Evolutionary conservation across 2,888 invertebrate species (phyloP).

Genomic region (Lottia gigantea): DNA sequence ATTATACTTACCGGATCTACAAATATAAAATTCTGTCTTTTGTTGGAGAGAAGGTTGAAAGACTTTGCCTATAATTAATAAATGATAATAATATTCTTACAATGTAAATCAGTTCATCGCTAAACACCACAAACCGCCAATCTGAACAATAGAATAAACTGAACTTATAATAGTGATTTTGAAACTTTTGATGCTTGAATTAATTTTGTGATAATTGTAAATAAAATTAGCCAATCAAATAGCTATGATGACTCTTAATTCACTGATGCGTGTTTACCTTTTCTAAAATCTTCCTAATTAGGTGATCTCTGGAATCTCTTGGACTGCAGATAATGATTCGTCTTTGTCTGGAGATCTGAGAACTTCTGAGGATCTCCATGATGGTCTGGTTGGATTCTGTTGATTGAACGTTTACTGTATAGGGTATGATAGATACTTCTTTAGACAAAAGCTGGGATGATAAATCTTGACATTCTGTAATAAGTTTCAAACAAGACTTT

Average conservation of each 20-base stretch:
- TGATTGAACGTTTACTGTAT: constrained; percentile 40
- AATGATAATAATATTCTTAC: too few relatives aligned
- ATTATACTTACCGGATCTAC: constrained; percentile 50
- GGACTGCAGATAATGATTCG: constrained; percentile 57
- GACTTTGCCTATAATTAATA: constrained; percentile 39
- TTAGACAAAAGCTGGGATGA: constrained; percentile 48
- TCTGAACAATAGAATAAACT: too few relatives aligned
- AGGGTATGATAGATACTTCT: constrained; percentile 55
- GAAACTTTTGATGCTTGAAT: too few relatives aligned
- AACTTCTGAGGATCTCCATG: constrained; percentile 44
- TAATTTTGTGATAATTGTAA: too few relatives aligned
- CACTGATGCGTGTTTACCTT: constrained; percentile 34
- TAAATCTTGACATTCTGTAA: constrained; percentile 53
- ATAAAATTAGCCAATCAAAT: too few relatives aligned
- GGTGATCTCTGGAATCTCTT: constrained; percentile 45
- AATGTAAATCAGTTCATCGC: too few relatives aligned
- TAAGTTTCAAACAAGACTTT: background rate
- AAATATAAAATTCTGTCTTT: constrained; percentile 44
- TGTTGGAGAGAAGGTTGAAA: constrained; percentile 42
- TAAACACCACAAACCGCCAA: too few relatives aligned
- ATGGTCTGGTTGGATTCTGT: constrained; percentile 32
- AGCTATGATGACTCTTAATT: background rate
- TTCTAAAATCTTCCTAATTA: constrained; percentile 45
- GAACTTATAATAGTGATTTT: too few relatives aligned
- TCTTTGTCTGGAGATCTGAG: constrained; percentile 43